Base-by-base conservation (phyloP, 2,888 invertebrate genomes). In the Drosophila hamatofila region DNA sequence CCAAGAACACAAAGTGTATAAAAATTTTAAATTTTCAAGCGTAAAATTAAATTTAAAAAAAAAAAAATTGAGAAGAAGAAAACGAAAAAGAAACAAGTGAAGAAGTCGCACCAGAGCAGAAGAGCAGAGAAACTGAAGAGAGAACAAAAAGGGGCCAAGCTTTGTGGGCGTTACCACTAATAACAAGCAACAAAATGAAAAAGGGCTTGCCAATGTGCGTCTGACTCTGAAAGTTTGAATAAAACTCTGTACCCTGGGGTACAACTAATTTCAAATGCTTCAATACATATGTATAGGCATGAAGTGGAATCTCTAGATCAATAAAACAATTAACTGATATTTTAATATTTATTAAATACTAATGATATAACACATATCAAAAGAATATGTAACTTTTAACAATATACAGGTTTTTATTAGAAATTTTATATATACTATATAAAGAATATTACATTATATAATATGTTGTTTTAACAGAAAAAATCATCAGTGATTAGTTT, bases 21-120 rank as follows among this genome's bases (percentile, higher is more conserved):
- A 78, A 85, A 86, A 80, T 88, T 88, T 67, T 78, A 80, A 82
- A 86, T 77, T 80, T 86, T 67, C 78, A 86, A 86, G 86, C 86
- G 86, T 89, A 82, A 86, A 86, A 89, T 86, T 89, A 86, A 89
- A 85, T 78, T 74, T 46, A 21, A 49, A 41, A 49, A 42, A 41
- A 44, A 58, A 33, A 30, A 9, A 25, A 46, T 3, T 14, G 23
- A 44, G 5, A 14, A 16, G 3, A 6, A 16, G 4, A 48, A n/a
- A 8, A 51, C 21, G 48, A 35, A 49, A 46, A 49, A 44, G 49
- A 63, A 37, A 61, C 64, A 72, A 81, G 72, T 55, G 56, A 57
- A 48, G 59, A 71, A 62, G 55, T 63, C 54, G 39, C 56, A 51
- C 44, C 64, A 60, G 60, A 52, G 74, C 63, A 64, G 39, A 52